A percentile compares a stretch with the other conserved stretches of the same genome.
Conservation (phyloP, 2,888 invertebrate genomes). For the Corythucha ciliata region DNA sequence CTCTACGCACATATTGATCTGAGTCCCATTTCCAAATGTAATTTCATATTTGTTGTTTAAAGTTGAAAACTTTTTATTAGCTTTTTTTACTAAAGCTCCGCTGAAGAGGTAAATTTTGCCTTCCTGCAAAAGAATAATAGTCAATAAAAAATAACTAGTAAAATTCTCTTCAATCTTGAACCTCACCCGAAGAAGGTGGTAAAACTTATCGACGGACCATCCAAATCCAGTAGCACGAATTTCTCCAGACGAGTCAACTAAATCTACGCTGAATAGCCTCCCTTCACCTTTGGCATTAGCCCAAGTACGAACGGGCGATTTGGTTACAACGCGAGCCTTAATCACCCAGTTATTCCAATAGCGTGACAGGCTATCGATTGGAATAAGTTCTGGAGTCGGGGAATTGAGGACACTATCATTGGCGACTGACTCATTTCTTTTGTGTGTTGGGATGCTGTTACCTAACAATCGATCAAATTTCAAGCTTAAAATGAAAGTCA, state of each 20-base stretch:
- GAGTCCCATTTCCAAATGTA: conserved; percentile 69
- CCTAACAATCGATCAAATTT: no score
- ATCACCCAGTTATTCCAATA: conserved; percentile 95
- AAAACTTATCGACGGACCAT: conserved; percentile 79
- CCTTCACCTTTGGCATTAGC: conserved; percentile 89
- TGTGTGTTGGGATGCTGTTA: no score
- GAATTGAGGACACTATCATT: no score
- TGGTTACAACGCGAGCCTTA: conserved; percentile 76
- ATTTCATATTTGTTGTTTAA: conserved; percentile 95
- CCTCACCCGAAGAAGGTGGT: conserved; percentile 75
- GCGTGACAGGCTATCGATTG: conserved; percentile 82
- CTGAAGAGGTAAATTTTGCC: conserved; percentile 82
- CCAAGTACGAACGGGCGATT: conserved; percentile 74
- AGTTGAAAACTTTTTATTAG: conserved; percentile 78
- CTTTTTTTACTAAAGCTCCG: conserved; percentile 73
- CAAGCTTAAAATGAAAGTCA: no score
- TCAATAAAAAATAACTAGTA: no score
- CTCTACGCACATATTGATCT: conserved; percentile 45
- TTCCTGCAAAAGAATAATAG: conserved; percentile 52
- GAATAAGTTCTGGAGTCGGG: no score
- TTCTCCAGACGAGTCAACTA: conserved; percentile 90
- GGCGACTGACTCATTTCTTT: no score
- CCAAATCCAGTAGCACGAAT: conserved; percentile 86
- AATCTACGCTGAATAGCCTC: conserved; percentile 82
- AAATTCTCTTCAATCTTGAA: no score